phyloP scores from a whole-genome alignment of 2,797 vertebrate genomes.

The Ibycter americanus region DNA sequence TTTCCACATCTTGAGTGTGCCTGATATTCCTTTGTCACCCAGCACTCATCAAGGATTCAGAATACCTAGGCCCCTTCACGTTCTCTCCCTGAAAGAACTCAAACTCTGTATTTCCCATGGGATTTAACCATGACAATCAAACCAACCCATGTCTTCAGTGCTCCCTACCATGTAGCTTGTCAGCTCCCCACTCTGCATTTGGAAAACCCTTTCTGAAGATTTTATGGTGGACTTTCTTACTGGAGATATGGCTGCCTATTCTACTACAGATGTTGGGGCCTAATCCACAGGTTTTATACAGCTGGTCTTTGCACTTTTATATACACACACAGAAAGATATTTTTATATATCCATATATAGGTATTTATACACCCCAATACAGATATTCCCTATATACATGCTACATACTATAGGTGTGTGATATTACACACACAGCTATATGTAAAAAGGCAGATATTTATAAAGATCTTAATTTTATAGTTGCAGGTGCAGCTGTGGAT shows the following conservation, averaged over 20 bases:
- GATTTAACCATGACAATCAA: not conserved
- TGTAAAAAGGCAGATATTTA: not conserved
- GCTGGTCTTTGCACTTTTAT: not conserved
- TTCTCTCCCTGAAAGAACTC: not conserved
- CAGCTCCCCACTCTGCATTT: not conserved
- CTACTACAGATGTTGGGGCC: not conserved
- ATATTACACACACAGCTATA: not conserved
- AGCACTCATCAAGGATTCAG: not conserved
- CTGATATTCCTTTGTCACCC: not conserved
- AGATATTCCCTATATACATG: not conserved
- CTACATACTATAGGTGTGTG: not conserved
- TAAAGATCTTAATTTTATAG: not conserved
- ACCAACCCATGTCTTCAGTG: not conserved
- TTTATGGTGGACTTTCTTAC: not conserved
- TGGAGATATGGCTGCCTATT: not conserved
- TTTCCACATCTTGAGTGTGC: not conserved
- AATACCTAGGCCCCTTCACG: not conserved
- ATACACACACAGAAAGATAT: not conserved
- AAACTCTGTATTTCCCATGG: not conserved
- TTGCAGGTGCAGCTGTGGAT: not conserved
- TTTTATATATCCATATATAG: not conserved
- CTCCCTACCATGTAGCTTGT: fast-evolving
- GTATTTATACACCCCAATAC: not conserved
- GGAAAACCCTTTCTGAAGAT: not conserved
- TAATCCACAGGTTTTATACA: not conserved